Evolutionary conservation across 2,113 vertebrate genomes (phyloP).

Genomic region (Pristiophorus japonicus): DNA sequence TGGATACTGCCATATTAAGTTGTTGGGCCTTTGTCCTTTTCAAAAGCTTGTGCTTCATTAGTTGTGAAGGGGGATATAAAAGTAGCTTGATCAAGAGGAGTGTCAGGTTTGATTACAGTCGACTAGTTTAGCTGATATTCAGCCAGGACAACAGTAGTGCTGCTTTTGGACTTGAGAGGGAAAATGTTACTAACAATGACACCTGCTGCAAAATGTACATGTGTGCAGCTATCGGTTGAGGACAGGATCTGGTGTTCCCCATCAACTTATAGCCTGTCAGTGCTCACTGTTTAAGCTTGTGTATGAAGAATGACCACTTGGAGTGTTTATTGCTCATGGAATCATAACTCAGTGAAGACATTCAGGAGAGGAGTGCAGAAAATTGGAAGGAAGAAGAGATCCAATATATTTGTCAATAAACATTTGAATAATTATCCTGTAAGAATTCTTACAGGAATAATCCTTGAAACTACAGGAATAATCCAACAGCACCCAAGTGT

Average conservation of each 20-base stretch:
- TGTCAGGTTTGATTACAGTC: neutral
- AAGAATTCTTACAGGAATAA: neutral
- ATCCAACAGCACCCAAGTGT: neutral
- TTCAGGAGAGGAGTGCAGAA: neutral
- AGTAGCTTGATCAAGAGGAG: neutral
- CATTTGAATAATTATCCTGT: neutral
- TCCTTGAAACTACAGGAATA: conserved; percentile 1
- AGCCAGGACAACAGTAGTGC: neutral
- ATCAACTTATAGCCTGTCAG: neutral
- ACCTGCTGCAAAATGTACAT: neutral
- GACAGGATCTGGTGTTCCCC: neutral
- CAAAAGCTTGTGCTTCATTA: neutral
- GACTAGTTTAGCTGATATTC: neutral
- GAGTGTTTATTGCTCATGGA: neutral
- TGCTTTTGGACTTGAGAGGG: neutral
- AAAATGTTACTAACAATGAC: neutral
- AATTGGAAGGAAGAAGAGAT: neutral
- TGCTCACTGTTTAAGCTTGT: neutral
- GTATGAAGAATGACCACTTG: neutral
- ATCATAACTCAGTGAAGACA: no score
- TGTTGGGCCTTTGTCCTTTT: neutral
- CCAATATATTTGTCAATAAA: neutral
- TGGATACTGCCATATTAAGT: neutral
- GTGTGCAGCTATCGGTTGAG: neutral
- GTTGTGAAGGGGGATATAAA: neutral